Evolutionary conservation across 2,797 vertebrate genomes (phyloP), one percentile per base, ranked within the genome.

Genomic region (Protonibea diacanthus): DNA sequence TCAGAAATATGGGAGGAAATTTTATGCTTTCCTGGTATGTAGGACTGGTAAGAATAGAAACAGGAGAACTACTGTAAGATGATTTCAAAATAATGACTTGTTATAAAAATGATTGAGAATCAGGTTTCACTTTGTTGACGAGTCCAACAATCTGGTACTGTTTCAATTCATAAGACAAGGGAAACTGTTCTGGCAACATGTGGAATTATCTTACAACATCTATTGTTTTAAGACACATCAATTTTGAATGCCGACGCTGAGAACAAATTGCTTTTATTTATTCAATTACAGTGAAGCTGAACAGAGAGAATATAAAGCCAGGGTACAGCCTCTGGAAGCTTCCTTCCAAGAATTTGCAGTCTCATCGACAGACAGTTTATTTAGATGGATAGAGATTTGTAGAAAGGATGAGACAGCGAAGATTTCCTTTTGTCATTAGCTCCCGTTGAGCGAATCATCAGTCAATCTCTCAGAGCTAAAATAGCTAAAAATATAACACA

Each of bases 151-250:
- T 45, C 47, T 58, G 25, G 27, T 49, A 17, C 9, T 27, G 6
- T 78, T 58, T 65, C 13, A 27, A 45, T 18, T 78, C 44, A 33
- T 51, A 11, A 67, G 42, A 64, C 11, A 51, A 18, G 44, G n/a
- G 33, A 45, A 25, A 47, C 11, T 27, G 17, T 17, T 11, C 21
- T 23, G 11, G 18, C 7, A 69, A n/a, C 17, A 42, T 42, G 27
- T 45, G 27, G 10, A 56, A 47, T 58, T 42, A 42, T 38, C 12
- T 42, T 20, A 63, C 9, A 13, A 63, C 51, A 18, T 48, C 21
- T 66, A 2, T 67, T 59, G 10, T 60, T 75, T 45, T 60, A n/a
- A 47, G 38, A 67, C 58, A 44, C 6, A 23, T 38, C 11, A 9
- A 59, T 48, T 1, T 47, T 40, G 2, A 76, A 40, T 18, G 14